Percentiles rank a stretch among this genome's conserved stretches.
Conservation (phyloP, 2,888 invertebrate genomes). For the Meteorus colon region DNA sequence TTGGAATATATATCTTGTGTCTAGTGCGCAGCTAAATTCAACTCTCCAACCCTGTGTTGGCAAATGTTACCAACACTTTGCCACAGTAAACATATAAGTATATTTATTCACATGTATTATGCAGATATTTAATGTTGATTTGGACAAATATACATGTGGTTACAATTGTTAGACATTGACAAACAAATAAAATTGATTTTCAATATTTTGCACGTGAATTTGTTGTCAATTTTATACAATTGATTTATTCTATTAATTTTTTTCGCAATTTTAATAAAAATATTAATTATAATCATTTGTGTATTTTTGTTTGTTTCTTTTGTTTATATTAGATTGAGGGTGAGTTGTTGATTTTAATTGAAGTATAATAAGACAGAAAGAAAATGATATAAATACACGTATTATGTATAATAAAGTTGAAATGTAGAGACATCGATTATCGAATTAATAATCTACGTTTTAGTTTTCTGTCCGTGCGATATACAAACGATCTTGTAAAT, state of each 20-base stretch:
- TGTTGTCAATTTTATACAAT: no score
- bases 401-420: constrained; percentile 17
- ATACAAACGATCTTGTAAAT: constrained; percentile 40
- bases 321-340: no score
- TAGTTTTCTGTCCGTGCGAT: constrained; percentile 23
- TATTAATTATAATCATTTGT: no score
- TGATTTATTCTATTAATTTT: no score
- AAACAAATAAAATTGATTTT: not conserved
- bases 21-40: constrained; percentile 22
- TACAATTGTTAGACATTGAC: not conserved
- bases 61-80: not conserved
- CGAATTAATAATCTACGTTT: constrained; percentile 32
- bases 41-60: constrained; percentile 6
- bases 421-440: constrained; percentile 31
- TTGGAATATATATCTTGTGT: constrained; percentile 13
- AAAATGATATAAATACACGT: not conserved
- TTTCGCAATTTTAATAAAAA: no score
- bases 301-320: no score
- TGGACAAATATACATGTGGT: not conserved
- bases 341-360: no score
- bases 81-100: not conserved
- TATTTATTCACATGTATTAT: not conserved
- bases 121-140: not conserved
- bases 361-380: not conserved
- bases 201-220: not conserved